Evolutionary conservation across 2,113 vertebrate genomes (phyloP).

Genomic region (Austrofundulus limnaeus): DNA sequence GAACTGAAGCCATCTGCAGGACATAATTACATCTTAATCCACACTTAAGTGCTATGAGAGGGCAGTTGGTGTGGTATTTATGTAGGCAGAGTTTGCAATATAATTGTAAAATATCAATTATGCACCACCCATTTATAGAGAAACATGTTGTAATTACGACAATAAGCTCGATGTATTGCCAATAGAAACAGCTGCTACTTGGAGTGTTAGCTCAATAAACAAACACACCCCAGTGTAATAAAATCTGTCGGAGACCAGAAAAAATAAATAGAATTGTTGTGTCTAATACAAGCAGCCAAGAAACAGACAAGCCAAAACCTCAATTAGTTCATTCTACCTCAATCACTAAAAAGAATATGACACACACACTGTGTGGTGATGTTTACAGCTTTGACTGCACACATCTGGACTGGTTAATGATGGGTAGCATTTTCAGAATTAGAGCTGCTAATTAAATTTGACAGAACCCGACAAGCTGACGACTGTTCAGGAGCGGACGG

Average conservation of each 20-base stretch:
- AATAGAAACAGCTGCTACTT: conserved; percentile 37
- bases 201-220: conserved; percentile 1
- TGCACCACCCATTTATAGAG: conserved; percentile 21
- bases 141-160: conserved; percentile 35
- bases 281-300: not conserved
- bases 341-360: not conserved
- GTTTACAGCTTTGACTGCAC: conserved; percentile 5
- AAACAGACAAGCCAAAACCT: not conserved
- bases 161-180: conserved; percentile 30
- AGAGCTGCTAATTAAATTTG: conserved; percentile 34
- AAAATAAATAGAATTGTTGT: not conserved
- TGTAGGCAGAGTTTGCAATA: conserved; percentile 24
- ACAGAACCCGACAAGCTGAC: conserved; percentile 22
- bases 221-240: conserved; percentile 2
- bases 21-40: conserved; percentile 18
- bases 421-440: conserved; percentile 4
- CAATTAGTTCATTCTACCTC: not conserved
- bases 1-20: not conserved
- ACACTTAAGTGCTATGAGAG: conserved; percentile 8
- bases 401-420: conserved; percentile 12
- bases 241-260: not conserved
- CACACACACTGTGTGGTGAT: conserved; percentile 7
- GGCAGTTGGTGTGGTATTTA: conserved; percentile 35
- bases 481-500: conserved; percentile 26
- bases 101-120: conserved; percentile 35